These are phyloP conservation scores for Chaetura pelagica DNA, from an alignment of 2,113 vertebrate genomes.

Conservation along the genomic window DNA sequence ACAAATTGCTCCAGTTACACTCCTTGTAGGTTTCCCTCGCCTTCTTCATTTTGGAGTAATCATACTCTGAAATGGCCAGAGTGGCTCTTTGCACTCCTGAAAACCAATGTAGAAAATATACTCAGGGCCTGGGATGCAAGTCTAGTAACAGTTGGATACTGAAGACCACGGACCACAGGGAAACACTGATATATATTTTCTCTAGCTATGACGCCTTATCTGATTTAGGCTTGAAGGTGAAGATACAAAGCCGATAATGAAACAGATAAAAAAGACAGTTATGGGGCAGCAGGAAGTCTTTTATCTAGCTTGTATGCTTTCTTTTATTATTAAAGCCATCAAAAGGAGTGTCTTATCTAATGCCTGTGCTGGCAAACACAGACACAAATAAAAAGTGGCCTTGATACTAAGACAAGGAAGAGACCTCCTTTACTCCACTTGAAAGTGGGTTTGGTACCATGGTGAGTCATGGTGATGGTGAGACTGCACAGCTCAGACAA, in stretches of 20 bases:
- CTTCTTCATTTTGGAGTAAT: not conserved
- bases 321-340: not conserved
- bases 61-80: not conserved
- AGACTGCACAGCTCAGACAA: not conserved
- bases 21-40: not conserved
- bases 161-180: not conserved
- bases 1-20: not conserved
- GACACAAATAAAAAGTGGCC: not conserved
- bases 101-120: not conserved
- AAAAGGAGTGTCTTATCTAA: not conserved
- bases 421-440: not conserved
- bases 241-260: not conserved
- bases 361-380: not conserved
- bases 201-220: not conserved
- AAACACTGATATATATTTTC: not conserved
- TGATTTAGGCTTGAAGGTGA: not conserved
- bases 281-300: not conserved
- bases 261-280: not conserved
- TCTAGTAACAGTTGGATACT: not conserved
- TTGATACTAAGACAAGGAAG: not conserved
- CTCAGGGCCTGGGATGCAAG: not conserved
- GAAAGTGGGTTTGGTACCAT: not conserved
- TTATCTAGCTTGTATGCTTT: not conserved
- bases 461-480: rapidly evolving
- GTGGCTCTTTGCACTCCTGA: not conserved